Conservation (phyloP, 2,888 invertebrate genomes). For the Callinectes sapidus region DNA sequence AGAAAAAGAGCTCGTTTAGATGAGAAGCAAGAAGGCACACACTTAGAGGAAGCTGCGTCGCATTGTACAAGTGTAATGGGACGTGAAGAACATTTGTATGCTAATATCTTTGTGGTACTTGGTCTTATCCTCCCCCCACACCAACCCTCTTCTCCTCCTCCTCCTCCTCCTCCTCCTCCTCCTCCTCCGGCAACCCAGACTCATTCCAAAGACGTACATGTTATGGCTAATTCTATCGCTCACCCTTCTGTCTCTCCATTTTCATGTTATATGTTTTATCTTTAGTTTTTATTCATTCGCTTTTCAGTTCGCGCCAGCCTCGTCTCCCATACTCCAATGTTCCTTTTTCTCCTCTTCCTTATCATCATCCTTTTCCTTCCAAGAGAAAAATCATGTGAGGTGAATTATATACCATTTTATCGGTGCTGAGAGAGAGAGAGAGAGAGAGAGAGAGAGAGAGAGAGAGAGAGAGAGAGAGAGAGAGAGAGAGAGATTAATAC, state of each 20-base stretch:
- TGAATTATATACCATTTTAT: neutral
- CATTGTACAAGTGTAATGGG: neutral
- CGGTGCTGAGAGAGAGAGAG: neutral
- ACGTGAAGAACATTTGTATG: constrained; percentile 44
- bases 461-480: constrained; percentile 24
- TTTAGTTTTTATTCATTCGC: neutral
- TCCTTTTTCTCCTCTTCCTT: neutral
- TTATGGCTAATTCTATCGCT: neutral
- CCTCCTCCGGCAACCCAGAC: neutral
- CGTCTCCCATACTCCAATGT: neutral
- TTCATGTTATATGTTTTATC: neutral
- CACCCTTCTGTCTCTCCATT: neutral
- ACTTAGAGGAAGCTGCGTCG: neutral
- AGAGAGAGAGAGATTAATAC: neutral
- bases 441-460: neutral
- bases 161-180: constrained; percentile 24
- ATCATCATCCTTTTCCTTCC: neutral
- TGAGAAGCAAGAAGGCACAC: neutral
- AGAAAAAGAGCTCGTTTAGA: neutral
- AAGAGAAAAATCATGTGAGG: neutral
- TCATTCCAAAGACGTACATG: neutral
- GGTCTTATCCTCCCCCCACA: neutral
- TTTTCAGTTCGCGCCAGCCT: neutral
- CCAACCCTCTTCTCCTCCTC: neutral
- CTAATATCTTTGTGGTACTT: constrained; percentile 36